These are phyloP conservation scores for Lasioglossum villosulum DNA, from an alignment of 2,888 invertebrate species.

Conservation along the genomic window DNA sequence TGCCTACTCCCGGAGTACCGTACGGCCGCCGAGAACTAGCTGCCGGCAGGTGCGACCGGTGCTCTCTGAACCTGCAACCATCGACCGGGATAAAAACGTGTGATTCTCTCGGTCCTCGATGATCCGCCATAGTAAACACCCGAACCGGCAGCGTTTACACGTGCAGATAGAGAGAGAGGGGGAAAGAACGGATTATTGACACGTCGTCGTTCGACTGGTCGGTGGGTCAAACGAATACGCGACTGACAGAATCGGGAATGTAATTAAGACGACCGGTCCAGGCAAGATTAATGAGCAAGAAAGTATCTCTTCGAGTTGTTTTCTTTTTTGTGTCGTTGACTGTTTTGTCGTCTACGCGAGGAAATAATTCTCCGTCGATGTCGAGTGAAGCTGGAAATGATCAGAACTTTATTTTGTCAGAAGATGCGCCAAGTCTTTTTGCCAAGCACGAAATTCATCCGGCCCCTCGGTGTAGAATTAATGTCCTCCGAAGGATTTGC, in stretches of 20 bases:
- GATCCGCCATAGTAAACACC: not conserved
- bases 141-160: not conserved
- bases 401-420: not conserved
- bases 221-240: constrained; percentile 22
- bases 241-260: constrained; percentile 15
- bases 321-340: not conserved
- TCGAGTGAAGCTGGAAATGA: not conserved
- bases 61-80: constrained; percentile 19
- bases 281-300: constrained; percentile 52
- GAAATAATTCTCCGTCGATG: not conserved
- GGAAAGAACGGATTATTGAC: constrained; percentile 1
- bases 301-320: constrained; percentile 16
- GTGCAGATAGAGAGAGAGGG: not conserved
- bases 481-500: constrained; percentile 69
- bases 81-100: constrained; percentile 15
- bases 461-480: constrained; percentile 59
- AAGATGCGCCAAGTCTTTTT: not conserved
- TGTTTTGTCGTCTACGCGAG: not conserved
- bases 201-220: constrained; percentile 19
- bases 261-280: constrained; percentile 41
- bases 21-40: constrained; percentile 22
- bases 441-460: not conserved
- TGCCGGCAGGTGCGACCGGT: constrained; percentile 39
- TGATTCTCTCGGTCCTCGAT: constrained; percentile 2
- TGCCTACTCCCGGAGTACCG: constrained; percentile 51